Conservation (phyloP, 2,888 invertebrate species). For the Monopis laevigella region DNA sequence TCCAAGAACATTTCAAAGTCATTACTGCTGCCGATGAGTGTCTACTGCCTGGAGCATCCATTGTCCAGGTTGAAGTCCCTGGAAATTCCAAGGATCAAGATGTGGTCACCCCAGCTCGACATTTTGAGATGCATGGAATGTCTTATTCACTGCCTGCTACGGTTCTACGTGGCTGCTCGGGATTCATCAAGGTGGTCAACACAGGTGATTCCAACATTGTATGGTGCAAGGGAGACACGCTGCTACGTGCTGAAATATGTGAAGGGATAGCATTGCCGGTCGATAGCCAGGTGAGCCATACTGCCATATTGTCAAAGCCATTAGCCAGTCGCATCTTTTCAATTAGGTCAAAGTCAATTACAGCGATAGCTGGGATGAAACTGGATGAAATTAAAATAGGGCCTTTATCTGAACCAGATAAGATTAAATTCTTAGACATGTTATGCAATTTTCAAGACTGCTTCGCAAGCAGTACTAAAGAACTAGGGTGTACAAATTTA, state of each 20-base stretch:
- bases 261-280: constrained; percentile 10
- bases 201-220: constrained; percentile 14
- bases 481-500: too few species aligned
- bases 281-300: not conserved
- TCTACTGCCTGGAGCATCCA: constrained; percentile 19
- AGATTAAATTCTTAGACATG: too few species aligned
- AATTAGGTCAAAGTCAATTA: too few species aligned
- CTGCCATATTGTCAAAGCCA: constrained; percentile 12
- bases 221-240: constrained; percentile 15
- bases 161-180: constrained; percentile 20
- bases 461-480: too few species aligned
- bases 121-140: constrained; percentile 20
- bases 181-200: constrained; percentile 23
- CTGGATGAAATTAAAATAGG: too few species aligned
- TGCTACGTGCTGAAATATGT: constrained; percentile 18
- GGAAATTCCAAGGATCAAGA: constrained; percentile 16
- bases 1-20: constrained; percentile 17
- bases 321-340: too few species aligned
- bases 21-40: constrained; percentile 15
- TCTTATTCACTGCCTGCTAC: constrained; percentile 23
- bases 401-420: too few species aligned
- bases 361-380: too few species aligned
- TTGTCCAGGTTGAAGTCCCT: constrained; percentile 18
- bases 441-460: too few species aligned
- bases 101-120: constrained; percentile 19